phyloP scores from a whole-genome alignment of 1,140 invertebrate genomes.

The Drosophila eugracilis region DNA sequence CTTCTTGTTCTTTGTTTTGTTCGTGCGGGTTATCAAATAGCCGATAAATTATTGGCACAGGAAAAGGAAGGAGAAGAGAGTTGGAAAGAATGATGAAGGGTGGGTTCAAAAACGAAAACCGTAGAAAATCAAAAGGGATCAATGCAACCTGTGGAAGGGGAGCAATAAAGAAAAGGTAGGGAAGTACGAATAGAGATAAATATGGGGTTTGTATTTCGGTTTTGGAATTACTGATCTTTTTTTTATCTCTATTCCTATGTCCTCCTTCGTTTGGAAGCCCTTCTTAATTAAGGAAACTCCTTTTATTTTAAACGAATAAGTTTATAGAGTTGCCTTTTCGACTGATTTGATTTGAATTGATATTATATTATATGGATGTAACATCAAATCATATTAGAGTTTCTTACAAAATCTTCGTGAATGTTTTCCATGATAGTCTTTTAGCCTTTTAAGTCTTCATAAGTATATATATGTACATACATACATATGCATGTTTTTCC shows the following conservation, averaged over 20 bases:
- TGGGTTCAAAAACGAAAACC: not conserved
- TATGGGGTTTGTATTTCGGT: not conserved
- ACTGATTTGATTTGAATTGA: no score
- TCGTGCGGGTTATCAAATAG: conserved; percentile 74
- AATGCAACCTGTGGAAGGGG: conserved; percentile 24
- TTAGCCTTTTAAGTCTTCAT: no score
- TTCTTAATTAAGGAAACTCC: not conserved
- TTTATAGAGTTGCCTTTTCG: no score
- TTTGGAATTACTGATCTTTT: not conserved
- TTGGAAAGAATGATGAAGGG: not conserved
- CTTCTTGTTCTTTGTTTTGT: conserved; percentile 45
- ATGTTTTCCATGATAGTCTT: not conserved
- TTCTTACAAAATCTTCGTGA: not conserved
- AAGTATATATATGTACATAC: no score
- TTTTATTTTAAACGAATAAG: not conserved
- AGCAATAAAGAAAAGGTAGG: conserved; percentile 1
- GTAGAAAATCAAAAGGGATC: conserved; percentile 8
- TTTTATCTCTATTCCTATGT: not conserved
- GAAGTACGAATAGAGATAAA: not conserved
- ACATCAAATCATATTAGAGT: no score
- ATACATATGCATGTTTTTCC: no score
- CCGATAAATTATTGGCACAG: conserved; percentile 62
- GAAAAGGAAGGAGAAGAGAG: conserved; percentile 10
- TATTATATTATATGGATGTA: no score
- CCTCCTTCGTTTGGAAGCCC: not conserved